Evolutionary conservation across 2,797 vertebrate genomes (phyloP).

Genomic region (Glossophaga mutica): DNA sequence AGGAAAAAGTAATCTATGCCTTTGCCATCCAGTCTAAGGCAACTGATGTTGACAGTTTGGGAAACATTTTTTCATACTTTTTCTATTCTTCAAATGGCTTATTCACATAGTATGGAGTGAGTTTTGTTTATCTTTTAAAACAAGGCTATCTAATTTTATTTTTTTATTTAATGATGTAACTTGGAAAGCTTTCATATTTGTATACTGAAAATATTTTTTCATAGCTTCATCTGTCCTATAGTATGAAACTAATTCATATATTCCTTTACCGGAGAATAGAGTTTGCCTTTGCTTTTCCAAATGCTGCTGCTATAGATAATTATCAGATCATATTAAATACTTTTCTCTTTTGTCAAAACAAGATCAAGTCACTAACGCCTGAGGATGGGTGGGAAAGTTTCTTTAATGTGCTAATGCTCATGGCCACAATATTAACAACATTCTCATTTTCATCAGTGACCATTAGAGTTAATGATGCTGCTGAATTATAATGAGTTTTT

Average conservation of each 20-base stretch:
- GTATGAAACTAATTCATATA: background rate
- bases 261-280: background rate
- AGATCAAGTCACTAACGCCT: slow-evolving; percentile 1
- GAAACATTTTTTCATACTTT: background rate
- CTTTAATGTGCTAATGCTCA: slow-evolving; percentile 12
- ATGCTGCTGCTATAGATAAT: background rate
- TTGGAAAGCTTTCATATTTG: background rate
- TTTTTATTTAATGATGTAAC: background rate
- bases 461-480: slow-evolving; percentile 59
- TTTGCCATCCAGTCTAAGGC: background rate
- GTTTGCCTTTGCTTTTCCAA: slow-evolving; percentile 8
- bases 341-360: slow-evolving; percentile 31
- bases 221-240: background rate
- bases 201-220: background rate
- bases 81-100: background rate
- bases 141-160: background rate
- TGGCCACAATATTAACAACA: background rate
- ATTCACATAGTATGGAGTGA: background rate
- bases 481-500: slow-evolving; percentile 59
- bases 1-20: background rate
- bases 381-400: background rate
- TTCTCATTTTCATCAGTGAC: slow-evolving; percentile 33
- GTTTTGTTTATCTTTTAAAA: slow-evolving; percentile 10
- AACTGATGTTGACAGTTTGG: background rate
- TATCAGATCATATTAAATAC: slow-evolving; percentile 5